Percentiles rank a stretch among this genome's conserved stretches.
These are phyloP conservation scores for Hemitrygon akajei DNA, from an alignment of 2,797 vertebrate species.

Conservation along the genomic window DNA sequence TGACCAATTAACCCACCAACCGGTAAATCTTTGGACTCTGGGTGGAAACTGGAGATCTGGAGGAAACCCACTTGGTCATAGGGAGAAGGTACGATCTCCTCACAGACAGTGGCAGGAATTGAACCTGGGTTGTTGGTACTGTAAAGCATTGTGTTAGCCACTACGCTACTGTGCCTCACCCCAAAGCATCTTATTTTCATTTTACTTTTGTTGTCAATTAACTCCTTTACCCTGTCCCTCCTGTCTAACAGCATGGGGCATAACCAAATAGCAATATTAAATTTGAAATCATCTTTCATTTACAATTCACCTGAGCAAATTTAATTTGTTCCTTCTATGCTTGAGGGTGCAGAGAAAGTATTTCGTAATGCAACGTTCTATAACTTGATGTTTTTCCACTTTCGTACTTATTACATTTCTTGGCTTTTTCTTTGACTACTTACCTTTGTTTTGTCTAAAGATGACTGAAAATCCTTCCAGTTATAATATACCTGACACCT, in stretches of 20 bases:
- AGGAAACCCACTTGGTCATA: no score
- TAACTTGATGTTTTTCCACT: neutral
- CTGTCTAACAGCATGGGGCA: neutral
- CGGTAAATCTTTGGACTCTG: no score
- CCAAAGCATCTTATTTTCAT: neutral
- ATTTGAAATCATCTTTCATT: constrained; percentile 4
- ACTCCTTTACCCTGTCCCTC: no score
- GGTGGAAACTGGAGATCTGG: no score
- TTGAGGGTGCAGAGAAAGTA: neutral
- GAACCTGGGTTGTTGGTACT: no score
- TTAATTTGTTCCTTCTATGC: neutral
- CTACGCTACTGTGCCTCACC: no score
- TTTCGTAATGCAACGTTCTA: neutral
- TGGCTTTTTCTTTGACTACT: neutral
- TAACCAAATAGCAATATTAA: neutral
- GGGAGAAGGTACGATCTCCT: no score
- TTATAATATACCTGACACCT: neutral
- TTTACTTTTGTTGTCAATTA: neutral
- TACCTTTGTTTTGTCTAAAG: neutral
- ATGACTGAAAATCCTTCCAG: neutral
- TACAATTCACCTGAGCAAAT: neutral
- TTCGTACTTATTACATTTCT: neutral
- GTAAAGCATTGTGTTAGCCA: no score
- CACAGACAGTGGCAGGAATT: no score
- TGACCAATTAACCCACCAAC: no score